Evolutionary conservation across 2,797 vertebrate genomes (phyloP).

Genomic region (Rhincodon typus): DNA sequence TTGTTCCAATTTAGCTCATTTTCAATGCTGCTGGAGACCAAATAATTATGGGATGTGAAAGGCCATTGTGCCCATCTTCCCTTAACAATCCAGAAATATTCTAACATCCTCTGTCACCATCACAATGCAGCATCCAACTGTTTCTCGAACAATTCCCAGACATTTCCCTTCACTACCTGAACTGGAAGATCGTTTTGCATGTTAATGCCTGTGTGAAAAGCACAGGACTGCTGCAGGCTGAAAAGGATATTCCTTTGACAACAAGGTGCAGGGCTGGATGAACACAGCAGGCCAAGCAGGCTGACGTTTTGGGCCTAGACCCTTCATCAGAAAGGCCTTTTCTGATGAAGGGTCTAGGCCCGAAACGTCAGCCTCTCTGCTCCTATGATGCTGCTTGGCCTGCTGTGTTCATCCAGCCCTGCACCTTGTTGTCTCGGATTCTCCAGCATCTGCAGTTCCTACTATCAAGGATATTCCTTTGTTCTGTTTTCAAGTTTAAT

Average conservation of each 20-base stretch:
- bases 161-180: background rate
- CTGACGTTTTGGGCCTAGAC: too few relatives aligned
- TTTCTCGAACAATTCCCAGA: background rate
- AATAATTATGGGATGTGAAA: background rate
- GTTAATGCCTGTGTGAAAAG: background rate
- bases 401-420: too few relatives aligned
- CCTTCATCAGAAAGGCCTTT: too few relatives aligned
- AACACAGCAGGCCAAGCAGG: too few relatives aligned
- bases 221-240: too few relatives aligned
- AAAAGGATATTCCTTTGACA: background rate
- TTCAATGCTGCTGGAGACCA: background rate
- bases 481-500: background rate
- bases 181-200: background rate
- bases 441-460: too few relatives aligned
- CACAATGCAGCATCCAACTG: background rate
- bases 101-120: background rate
- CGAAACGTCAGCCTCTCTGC: too few relatives aligned
- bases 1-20: background rate
- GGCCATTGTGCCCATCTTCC: background rate
- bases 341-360: too few relatives aligned
- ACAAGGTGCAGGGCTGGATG: too few relatives aligned
- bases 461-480: background rate
- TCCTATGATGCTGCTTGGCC: too few relatives aligned
- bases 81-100: background rate
- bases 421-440: too few relatives aligned